These are phyloP conservation scores for Epinephelus coioides DNA, from an alignment of 2,797 vertebrate genomes.

Conservation along the genomic window DNA sequence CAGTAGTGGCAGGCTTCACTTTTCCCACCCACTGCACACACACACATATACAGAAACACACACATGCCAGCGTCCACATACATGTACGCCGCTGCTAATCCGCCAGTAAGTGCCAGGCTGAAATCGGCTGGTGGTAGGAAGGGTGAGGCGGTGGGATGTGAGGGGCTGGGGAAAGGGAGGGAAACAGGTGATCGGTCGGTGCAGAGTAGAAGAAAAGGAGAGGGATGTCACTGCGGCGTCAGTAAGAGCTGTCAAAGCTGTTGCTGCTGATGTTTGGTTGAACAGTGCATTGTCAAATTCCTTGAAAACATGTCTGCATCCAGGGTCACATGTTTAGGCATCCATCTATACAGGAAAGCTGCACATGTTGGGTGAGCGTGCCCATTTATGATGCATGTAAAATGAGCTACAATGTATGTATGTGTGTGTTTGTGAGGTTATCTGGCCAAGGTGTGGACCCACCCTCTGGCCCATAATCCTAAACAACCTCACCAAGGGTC, in stretches of 20 bases:
- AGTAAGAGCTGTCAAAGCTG: slow-evolving; percentile 12
- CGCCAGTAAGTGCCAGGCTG: slow-evolving; percentile 51
- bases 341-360: too few relatives aligned
- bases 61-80: slow-evolving; percentile 49
- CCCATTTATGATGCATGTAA: slow-evolving; percentile 9
- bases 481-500: slow-evolving; percentile 59
- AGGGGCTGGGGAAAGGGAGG: neutral
- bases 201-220: slow-evolving; percentile 45
- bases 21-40: slow-evolving; percentile 77
- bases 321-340: neutral
- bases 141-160: slow-evolving; percentile 26
- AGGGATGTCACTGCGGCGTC: slow-evolving; percentile 31
- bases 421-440: slow-evolving; percentile 21
- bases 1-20: slow-evolving; percentile 80
- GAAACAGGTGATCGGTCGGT: slow-evolving; percentile 72
- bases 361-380: neutral
- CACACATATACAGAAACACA: slow-evolving; percentile 47
- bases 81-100: slow-evolving; percentile 59
- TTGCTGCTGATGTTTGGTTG: neutral
- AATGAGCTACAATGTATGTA: neutral
- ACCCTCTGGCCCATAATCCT: slow-evolving; percentile 40
- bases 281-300: neutral
- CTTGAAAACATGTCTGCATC: neutral
- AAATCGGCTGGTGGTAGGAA: slow-evolving; percentile 35
- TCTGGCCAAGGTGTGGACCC: slow-evolving; percentile 25